Evolutionary conservation across 2,113 vertebrate genomes (phyloP).

Genomic region (Polyodon spathula): DNA sequence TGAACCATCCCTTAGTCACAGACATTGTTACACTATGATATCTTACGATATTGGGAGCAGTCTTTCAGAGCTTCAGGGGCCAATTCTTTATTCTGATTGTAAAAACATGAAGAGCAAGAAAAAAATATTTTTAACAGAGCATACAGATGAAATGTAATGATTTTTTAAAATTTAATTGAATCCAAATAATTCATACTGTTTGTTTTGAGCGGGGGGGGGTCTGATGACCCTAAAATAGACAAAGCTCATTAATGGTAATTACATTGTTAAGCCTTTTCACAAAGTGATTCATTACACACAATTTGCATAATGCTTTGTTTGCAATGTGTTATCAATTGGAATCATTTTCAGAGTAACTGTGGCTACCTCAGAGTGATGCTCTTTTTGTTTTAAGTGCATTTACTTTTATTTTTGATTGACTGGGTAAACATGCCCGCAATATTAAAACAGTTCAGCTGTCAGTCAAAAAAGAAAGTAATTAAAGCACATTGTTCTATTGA

Average conservation of each 20-base stretch:
- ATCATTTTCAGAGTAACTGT: constrained; percentile 32
- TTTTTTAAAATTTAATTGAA: constrained; percentile 10
- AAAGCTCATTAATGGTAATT: constrained; percentile 20
- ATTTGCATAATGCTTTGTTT: constrained; percentile 28
- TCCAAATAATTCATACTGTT: constrained; percentile 21
- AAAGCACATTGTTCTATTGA: constrained; percentile 31
- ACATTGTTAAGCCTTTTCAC: constrained; percentile 19
- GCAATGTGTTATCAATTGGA: constrained; percentile 20
- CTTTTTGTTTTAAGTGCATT: constrained; percentile 32
- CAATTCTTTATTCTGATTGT: too few relatives aligned
- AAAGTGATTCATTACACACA: constrained; percentile 17
- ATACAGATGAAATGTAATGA: too few relatives aligned
- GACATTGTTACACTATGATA: too few relatives aligned
- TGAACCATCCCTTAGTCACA: too few relatives aligned
- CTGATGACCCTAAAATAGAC: constrained; percentile 17
- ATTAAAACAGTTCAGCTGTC: constrained; percentile 27
- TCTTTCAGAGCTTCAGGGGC: too few relatives aligned
- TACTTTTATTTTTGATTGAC: constrained; percentile 37
- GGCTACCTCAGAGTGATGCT: constrained; percentile 41
- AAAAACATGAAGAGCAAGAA: too few relatives aligned
- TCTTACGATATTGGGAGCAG: too few relatives aligned
- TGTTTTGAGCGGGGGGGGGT: constrained; percentile 15
- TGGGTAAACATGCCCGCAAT: constrained; percentile 33
- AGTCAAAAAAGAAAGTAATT: constrained; percentile 34
- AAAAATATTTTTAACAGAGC: too few relatives aligned